A percentile compares a stretch with the other conserved stretches of the same genome.
Evolutionary conservation across 2,888 invertebrate species (phyloP).

Genomic region (Noctua janthina): DNA sequence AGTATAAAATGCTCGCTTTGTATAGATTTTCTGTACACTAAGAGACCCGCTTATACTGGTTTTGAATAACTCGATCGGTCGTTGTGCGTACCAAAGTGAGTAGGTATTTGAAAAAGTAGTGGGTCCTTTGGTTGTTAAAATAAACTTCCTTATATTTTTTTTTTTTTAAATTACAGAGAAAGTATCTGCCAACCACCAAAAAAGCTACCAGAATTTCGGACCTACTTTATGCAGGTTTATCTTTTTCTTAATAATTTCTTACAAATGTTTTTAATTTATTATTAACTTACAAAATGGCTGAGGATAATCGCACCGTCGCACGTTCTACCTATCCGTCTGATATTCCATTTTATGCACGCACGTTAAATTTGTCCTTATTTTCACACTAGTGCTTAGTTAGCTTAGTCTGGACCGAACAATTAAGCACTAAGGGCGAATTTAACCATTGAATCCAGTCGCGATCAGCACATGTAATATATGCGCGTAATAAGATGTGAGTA

Average conservation of each 20-base stretch:
- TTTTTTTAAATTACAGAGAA: slow-evolving; percentile 15
- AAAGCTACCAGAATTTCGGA: slow-evolving; percentile 60
- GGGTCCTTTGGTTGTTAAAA: too few species aligned
- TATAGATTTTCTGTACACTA: too few species aligned
- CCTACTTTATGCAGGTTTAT: slow-evolving; percentile 86
- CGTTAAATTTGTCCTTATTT: not conserved
- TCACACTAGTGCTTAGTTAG: not conserved
- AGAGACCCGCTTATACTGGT: not conserved
- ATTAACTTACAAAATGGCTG: not conserved
- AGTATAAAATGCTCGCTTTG: too few species aligned
- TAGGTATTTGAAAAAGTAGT: not conserved
- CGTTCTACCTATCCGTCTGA: not conserved
- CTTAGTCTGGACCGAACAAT: not conserved
- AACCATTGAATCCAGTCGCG: not conserved
- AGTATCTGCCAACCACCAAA: not conserved
- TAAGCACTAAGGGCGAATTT: not conserved
- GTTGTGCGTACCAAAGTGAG: not conserved
- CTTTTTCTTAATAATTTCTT: not conserved
- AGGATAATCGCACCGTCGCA: not conserved
- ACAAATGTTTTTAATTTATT: not conserved
- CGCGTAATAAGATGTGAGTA: not conserved
- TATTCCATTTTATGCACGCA: not conserved
- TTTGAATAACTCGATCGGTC: not conserved
- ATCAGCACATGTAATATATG: not conserved
- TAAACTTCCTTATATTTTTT: too few species aligned